Base-by-base conservation (phyloP, 2,797 vertebrate species). In the Toxotes lorentzi region DNA sequence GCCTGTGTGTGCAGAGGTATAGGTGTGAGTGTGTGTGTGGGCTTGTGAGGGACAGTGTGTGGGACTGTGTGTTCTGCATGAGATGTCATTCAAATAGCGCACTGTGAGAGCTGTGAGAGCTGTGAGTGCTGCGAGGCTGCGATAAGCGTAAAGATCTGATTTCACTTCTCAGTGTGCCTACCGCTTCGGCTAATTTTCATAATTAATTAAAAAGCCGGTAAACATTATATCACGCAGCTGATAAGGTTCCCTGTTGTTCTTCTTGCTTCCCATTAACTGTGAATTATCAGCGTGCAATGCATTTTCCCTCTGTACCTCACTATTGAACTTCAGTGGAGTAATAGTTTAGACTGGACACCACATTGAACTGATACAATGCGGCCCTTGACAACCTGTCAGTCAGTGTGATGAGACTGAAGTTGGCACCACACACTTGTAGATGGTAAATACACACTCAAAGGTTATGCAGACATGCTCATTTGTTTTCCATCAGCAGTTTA, bases 181-280 rank as follows among this genome's bases (percentile, higher is more conserved):
- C 78, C 48, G 87, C 91, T 89, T 79, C 5, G 73, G 85, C 90
- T 92, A 85, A 94, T 94, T 93, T 94, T 93, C 94, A 93, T 93
- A 93, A 94, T 94, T 93, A 93, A 94, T 94, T 92, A 93, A 92
- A 94, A 91, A 87, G 91, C 78, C 69, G 77, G 94, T 94, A 93
- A 94, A 93, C 92, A 94, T 93, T 91, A 89, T 89, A 92, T 93
- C 89, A 90, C 3, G 66, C 66, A 4, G 84, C 89, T 88, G 94
- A 94, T 94, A 94, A 93, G 90, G 68, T 48, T 82, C 86, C 89
- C 88, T 67, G 81, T 91, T 91, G 92, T 91, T 93, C 86, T 67
- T 58, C 79, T 78, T 65, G 85, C 80, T 88, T 88, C 89, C 86
- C 71, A 89, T 92, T 90, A 87, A 86, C 78, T 60, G 73, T 50